Conservation (phyloP, 2,797 vertebrate genomes). For the Chanos chanos region DNA sequence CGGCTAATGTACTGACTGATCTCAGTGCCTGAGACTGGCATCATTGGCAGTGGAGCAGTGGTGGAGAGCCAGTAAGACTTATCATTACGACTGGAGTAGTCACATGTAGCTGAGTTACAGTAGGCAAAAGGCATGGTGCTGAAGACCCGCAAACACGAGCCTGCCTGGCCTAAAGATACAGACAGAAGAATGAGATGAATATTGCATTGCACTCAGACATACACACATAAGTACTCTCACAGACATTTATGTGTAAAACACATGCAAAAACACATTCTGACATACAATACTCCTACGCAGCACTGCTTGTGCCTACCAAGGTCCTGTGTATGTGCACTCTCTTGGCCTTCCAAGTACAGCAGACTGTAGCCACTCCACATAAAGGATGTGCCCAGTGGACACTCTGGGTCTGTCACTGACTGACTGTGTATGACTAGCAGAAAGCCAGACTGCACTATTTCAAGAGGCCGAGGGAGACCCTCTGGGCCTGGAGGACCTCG, state of each 20-base stretch:
- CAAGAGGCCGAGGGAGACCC: not conserved
- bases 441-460: constrained; percentile 68
- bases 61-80: constrained; percentile 92
- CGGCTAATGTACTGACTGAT: constrained; percentile 82
- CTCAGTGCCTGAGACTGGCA: constrained; percentile 65
- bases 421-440: constrained; percentile 89
- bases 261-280: not conserved
- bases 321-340: constrained; percentile 88
- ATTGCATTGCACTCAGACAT: constrained; percentile 9
- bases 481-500: constrained; percentile 3
- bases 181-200: not conserved
- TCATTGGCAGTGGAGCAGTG: constrained; percentile 60
- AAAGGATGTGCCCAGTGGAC: constrained; percentile 71
- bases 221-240: not conserved
- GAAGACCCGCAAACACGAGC: constrained; percentile 86
- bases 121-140: constrained; percentile 90
- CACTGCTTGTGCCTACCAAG: constrained; percentile 72
- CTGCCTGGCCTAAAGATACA: constrained; percentile 48
- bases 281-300: not conserved
- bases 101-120: constrained; percentile 80
- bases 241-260: not conserved
- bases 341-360: constrained; percentile 88
- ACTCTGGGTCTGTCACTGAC: constrained; percentile 70
- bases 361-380: constrained; percentile 89
- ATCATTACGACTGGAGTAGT: constrained; percentile 84